A percentile compares a stretch with the other conserved stretches of the same genome.
These are phyloP conservation scores for Macrobrachium rosenbergii DNA, from an alignment of 1,140 invertebrate species.

Conservation along the genomic window DNA sequence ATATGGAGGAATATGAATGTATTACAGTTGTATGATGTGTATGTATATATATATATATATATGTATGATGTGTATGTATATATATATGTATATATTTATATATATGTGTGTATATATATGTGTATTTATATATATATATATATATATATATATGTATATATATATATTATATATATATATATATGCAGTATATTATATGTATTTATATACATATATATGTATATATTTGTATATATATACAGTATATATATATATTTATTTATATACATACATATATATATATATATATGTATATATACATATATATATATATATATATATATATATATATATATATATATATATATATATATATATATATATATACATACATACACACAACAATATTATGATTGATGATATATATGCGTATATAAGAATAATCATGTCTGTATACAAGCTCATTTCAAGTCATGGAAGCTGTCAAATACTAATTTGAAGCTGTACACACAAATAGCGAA, in stretches of 20 bases:
- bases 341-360: slow-evolving; percentile 20
- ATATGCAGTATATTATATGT: too few species aligned
- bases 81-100: slow-evolving; percentile 10
- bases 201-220: not conserved
- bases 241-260: slow-evolving; percentile 12
- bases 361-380: not conserved
- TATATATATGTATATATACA: slow-evolving; percentile 1
- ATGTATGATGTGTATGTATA: not conserved
- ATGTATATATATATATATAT: slow-evolving; percentile 4
- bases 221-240: not conserved
- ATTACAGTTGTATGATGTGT: not conserved
- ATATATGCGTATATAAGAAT: not conserved
- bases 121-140: slow-evolving; percentile 13
- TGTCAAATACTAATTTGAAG: not conserved
- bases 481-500: not conserved
- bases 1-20: too few species aligned
- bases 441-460: not conserved
- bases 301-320: slow-evolving; percentile 14
- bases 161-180: slow-evolving; percentile 5
- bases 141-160: slow-evolving; percentile 10
- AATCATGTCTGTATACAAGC: not conserved
- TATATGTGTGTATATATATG: not conserved
- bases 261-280: slow-evolving; percentile 4
- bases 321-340: slow-evolving; percentile 19
- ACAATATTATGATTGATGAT: not conserved